A percentile compares a stretch with the other conserved stretches of the same genome.
These are phyloP conservation scores for Melitaea athalia DNA, from an alignment of 2,888 invertebrate genomes.

Conservation along the genomic window DNA sequence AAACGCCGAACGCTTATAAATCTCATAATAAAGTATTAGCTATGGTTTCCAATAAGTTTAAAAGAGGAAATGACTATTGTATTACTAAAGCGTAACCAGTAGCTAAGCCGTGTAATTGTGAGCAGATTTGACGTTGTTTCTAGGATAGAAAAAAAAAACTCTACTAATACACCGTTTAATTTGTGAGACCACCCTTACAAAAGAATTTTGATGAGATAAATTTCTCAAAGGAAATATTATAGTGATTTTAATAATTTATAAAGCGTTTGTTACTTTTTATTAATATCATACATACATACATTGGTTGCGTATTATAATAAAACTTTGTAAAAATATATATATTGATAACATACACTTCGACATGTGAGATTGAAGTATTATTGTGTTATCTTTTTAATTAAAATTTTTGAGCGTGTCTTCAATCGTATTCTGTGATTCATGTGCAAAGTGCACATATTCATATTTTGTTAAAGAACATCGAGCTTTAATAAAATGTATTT, in stretches of 20 bases:
- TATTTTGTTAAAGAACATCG: too few relatives aligned
- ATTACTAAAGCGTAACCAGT: constrained; percentile 53
- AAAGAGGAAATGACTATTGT: constrained; percentile 69
- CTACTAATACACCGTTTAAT: constrained; percentile 40
- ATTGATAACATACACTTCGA: too few relatives aligned
- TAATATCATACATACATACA: too few relatives aligned
- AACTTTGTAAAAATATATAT: too few relatives aligned
- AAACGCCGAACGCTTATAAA: constrained; percentile 14
- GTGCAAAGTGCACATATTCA: too few relatives aligned
- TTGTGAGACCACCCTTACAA: constrained; percentile 43
- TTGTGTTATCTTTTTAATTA: too few relatives aligned
- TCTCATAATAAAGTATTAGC: constrained; percentile 27
- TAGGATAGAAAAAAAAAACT: constrained; percentile 42
- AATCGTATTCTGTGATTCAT: too few relatives aligned
- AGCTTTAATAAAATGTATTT: too few relatives aligned
- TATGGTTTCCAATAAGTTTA: constrained; percentile 26
- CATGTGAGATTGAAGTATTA: too few relatives aligned
- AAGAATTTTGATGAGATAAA: constrained; percentile 30
- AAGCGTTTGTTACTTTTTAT: background rate
- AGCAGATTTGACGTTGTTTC: constrained; percentile 62
- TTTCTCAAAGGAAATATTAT: constrained; percentile 15
- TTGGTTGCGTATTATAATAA: too few relatives aligned
- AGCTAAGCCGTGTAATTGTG: constrained; percentile 57
- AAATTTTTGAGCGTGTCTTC: too few relatives aligned
- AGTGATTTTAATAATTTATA: background rate